Evolutionary conservation across 2,113 vertebrate genomes (phyloP).

Genomic region (Gambusia holbrooki): DNA sequence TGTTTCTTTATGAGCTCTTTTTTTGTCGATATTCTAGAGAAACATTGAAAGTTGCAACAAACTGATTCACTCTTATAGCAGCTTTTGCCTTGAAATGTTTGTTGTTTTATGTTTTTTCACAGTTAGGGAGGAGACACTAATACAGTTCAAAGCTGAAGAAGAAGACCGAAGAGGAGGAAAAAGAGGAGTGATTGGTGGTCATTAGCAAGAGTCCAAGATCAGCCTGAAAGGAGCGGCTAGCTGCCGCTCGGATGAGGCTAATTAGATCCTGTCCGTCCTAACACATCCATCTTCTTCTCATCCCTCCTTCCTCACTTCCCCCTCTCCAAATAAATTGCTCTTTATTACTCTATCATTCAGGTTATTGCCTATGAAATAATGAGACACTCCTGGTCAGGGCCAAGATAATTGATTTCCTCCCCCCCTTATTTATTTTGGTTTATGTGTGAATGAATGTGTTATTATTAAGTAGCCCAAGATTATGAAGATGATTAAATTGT

Average conservation of each 20-base stretch:
- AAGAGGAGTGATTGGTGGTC: constrained; percentile 48
- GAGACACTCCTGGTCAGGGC: constrained; percentile 75
- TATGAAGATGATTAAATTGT: constrained; percentile 38
- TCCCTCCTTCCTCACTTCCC: constrained; percentile 50
- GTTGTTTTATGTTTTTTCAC: not conserved
- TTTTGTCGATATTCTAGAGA: no score
- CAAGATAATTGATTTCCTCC: constrained; percentile 70
- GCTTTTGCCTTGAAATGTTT: not conserved
- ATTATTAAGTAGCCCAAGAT: constrained; percentile 42
- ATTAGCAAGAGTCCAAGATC: constrained; percentile 69
- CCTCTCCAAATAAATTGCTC: constrained; percentile 79
- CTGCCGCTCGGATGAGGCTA: constrained; percentile 63
- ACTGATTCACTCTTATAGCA: not conserved
- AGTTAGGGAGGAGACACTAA: not conserved
- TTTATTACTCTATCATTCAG: constrained; percentile 80
- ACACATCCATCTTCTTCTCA: constrained; percentile 71
- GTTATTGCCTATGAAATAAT: constrained; percentile 81
- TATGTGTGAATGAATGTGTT: constrained; percentile 18
- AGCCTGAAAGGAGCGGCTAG: constrained; percentile 53
- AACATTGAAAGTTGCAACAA: not conserved
- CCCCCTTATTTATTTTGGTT: constrained; percentile 11
- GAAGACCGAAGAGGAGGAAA: not conserved
- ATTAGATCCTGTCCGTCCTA: constrained; percentile 79
- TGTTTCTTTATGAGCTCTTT: no score
- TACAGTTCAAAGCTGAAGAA: constrained; percentile 3